These are phyloP conservation scores for Ctenopoma kingsleyae DNA, from an alignment of 2,797 vertebrate genomes.

Conservation along the genomic window DNA sequence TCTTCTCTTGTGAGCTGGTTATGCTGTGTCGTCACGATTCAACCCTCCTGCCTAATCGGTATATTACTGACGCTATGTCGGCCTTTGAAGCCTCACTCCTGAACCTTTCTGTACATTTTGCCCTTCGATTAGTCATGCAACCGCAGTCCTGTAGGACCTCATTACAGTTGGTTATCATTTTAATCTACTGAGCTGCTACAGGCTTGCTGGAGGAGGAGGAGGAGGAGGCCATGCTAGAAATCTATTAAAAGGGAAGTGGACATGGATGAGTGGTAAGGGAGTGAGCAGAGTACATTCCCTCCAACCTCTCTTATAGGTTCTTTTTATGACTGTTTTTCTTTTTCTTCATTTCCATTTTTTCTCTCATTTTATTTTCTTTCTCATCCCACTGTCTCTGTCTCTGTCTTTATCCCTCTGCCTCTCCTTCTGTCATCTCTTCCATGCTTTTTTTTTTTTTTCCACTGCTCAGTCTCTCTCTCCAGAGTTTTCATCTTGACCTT, in stretches of 20 bases:
- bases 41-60: conserved; percentile 43
- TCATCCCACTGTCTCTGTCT: conserved; percentile 40
- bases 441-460: conserved; percentile 22
- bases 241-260: conserved; percentile 74
- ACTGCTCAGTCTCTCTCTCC: conserved; percentile 48
- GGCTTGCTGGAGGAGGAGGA: conserved; percentile 49
- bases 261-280: conserved; percentile 66
- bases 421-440: conserved; percentile 46
- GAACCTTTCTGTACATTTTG: conserved; percentile 59
- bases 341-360: conserved; percentile 11
- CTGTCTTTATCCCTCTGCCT: conserved; percentile 43
- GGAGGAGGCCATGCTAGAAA: conserved; percentile 63
- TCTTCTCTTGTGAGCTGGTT: conserved; percentile 18
- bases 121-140: conserved; percentile 75
- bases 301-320: conserved; percentile 24
- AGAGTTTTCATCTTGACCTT: conserved; percentile 78
- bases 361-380: conserved; percentile 26
- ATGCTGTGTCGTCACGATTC: conserved; percentile 38
- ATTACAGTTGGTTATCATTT: conserved; percentile 80
- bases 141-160: conserved; percentile 77
- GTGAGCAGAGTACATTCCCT: conserved; percentile 38
- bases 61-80: conserved; percentile 23
- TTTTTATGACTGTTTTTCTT: conserved; percentile 24
- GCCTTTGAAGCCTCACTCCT: conserved; percentile 43
- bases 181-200: conserved; percentile 69